Evolutionary conservation across 2,797 vertebrate species (phyloP).

Genomic region (Crenuchus spilurus): DNA sequence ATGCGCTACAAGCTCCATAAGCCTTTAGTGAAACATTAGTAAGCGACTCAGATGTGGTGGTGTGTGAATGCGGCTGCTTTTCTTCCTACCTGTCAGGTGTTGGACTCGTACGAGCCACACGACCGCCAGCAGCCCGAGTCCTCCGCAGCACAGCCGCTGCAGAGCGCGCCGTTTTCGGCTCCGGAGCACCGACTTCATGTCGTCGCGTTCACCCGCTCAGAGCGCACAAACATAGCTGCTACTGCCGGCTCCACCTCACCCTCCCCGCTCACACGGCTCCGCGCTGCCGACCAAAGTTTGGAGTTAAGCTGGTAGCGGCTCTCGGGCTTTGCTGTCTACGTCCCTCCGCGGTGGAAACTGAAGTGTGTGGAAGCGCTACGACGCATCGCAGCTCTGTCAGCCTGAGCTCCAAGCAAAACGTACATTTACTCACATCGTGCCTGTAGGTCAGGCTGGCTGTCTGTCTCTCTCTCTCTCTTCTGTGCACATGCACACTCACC

Average conservation of each 20-base stretch:
- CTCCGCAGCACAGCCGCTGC: constrained; percentile 79
- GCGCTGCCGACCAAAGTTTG: constrained; percentile 40
- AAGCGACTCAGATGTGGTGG: not conserved
- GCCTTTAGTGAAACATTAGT: not conserved
- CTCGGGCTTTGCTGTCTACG: constrained; percentile 22
- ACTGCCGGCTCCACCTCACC: constrained; percentile 48
- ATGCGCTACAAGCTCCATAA: not conserved
- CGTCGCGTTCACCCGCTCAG: constrained; percentile 61
- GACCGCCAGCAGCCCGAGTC: constrained; percentile 72
- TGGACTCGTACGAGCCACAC: constrained; percentile 73
- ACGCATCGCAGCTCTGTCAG: constrained; percentile 19
- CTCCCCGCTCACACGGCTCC: constrained; percentile 13
- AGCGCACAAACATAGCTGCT: constrained; percentile 65
- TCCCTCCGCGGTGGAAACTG: constrained; percentile 4
- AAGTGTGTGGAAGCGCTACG: constrained; percentile 15
- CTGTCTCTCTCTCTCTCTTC: constrained; percentile 2
- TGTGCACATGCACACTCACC: constrained; percentile 20
- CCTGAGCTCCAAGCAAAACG: no score
- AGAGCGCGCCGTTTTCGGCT: constrained; percentile 73
- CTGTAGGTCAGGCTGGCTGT: not conserved
- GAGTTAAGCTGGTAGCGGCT: constrained; percentile 4
- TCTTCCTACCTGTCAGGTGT: constrained; percentile 74
- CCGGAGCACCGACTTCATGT: constrained; percentile 70
- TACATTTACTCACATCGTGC: constrained; percentile 45
- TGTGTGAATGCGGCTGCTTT: not conserved